phyloP scores from a whole-genome alignment of 2,113 vertebrate species.

The Capreolus pygargus region DNA sequence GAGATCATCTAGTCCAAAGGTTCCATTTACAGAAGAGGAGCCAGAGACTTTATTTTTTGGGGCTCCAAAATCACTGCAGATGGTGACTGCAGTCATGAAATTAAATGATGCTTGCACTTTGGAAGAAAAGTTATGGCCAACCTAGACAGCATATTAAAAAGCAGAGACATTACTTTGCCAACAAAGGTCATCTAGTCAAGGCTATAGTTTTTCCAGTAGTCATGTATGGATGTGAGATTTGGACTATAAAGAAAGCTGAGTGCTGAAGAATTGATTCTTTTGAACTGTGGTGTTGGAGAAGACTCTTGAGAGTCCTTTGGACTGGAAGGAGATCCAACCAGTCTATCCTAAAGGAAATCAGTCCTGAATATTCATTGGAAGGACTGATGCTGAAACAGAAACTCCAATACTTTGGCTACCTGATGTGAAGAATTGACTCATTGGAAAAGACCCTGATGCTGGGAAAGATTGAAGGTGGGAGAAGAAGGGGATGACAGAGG shows the following conservation, averaged over 20 bases:
- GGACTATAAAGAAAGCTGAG: not conserved
- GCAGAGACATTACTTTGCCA: not conserved
- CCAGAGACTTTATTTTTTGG: rapidly evolving
- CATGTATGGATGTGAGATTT: not conserved
- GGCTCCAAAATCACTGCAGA: not conserved
- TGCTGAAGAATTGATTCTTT: not conserved
- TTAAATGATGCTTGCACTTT: not conserved
- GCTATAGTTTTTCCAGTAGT: not conserved
- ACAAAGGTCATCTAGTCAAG: not conserved
- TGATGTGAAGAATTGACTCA: not conserved
- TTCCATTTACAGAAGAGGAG: not conserved
- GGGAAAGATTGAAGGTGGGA: not conserved
- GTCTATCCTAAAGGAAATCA: not conserved
- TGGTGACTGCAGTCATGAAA: not conserved
- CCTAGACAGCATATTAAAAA: not conserved
- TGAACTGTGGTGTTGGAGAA: not conserved
- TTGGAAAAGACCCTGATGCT: not conserved
- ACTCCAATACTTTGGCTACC: not conserved
- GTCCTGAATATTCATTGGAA: not conserved
- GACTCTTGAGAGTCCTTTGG: not conserved
- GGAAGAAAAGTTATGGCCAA: not conserved
- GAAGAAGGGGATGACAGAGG: not conserved
- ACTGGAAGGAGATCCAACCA: not conserved
- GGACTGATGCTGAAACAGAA: not conserved
- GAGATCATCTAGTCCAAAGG: not conserved